Evolutionary conservation across 2,797 vertebrate species (phyloP).

Genomic region (Catamblyrhynchus diadema): DNA sequence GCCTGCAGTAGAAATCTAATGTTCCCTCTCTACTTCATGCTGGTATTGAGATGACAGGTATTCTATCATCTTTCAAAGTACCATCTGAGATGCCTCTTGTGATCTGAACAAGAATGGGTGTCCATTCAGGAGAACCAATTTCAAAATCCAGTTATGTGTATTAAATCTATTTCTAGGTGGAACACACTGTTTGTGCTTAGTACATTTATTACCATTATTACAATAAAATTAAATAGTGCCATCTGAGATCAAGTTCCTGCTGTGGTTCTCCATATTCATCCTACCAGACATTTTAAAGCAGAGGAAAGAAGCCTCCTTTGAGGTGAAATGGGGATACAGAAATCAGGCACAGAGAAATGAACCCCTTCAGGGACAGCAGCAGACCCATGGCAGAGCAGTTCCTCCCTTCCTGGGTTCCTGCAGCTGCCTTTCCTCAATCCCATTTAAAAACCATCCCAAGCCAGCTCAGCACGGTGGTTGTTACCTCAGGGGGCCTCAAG

Average conservation of each 20-base stretch:
- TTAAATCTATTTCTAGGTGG: background rate
- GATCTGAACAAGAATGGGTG: background rate
- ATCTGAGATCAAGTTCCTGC: background rate
- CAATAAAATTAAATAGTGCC: background rate
- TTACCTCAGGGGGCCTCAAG: background rate
- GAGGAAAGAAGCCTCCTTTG: background rate
- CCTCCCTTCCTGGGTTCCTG: background rate
- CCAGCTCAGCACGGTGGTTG: background rate
- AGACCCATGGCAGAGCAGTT: background rate
- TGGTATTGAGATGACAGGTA: conserved; percentile 12
- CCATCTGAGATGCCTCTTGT: conserved; percentile 27
- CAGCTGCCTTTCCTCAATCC: background rate
- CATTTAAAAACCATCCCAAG: fast-evolving
- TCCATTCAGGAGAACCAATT: conserved; percentile 9
- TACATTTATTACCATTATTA: background rate
- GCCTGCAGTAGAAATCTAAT: conserved; percentile 17
- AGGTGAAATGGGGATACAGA: background rate
- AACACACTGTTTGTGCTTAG: conserved; percentile 19
- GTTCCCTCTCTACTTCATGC: conserved; percentile 3
- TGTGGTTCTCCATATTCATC: background rate
- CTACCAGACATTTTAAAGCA: background rate
- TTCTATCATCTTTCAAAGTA: conserved; percentile 21
- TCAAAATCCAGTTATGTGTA: background rate
- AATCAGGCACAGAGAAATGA: background rate
- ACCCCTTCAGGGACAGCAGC: background rate